Evolutionary conservation across 1,140 invertebrate species (phyloP), one percentile per base, ranked within the genome.

Genomic region (Macrosteles quadrilineatus): DNA sequence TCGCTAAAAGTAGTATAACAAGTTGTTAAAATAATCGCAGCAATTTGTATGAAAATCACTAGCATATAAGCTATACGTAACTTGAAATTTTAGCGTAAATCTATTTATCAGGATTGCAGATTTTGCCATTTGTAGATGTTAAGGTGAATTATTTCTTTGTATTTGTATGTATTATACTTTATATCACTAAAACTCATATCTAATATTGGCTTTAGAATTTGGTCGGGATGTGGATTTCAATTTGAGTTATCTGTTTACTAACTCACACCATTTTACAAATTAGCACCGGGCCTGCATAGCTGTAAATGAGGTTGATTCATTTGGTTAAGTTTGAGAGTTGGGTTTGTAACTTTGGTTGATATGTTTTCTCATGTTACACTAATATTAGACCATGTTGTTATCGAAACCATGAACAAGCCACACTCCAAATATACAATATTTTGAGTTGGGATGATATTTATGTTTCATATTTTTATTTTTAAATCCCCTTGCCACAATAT

Each of bases 341-440:
- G 55, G 21, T 59, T 59, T 27, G 9, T 14, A 27, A 25, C n/a
- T 59, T 59, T 59, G 12, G 55, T 14, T 59, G 2, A 23, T 27
- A 9, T 14, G 6, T 25, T 29, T 25, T 59, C 9, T 59, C 3
- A 59, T 59, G 21, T 59, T 27, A 59, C 27, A 12, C 55, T 4
- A 25, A 3, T 59, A 59, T 59, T 30, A 53, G 47, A 53, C 11
- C 4, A 30, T 50, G 21, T 21, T 50, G 55, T 30, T 59, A 59
- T 59, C 6, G 25, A 59, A 27, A 59, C 6, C n/a, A 59, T 27
- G n/a, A 29, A 59, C 25, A 29, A 25, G 25, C 55, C 55, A 59
- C 27, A 29, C 21, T 59, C n/a, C 55, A 59, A 59, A 30, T 59
- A 59, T 59, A 59, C 25, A 59, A 27, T 21, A 59, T 59, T 59